These are phyloP conservation scores for Nomia melanderi DNA, from an alignment of 1,140 invertebrate species.

Conservation along the genomic window DNA sequence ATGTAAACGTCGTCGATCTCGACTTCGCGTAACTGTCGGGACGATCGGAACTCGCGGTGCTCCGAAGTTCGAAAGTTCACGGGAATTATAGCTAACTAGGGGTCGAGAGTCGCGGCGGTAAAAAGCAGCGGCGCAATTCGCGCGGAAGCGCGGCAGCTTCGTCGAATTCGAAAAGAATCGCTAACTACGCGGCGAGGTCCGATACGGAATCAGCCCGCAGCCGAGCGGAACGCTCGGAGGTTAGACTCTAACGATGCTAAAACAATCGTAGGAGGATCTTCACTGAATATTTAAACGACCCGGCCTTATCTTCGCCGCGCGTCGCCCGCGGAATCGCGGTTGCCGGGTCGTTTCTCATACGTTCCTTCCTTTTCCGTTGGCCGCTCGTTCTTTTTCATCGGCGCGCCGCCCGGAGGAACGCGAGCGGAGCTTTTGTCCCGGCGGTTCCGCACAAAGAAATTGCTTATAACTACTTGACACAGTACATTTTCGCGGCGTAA, in stretches of 20 bases:
- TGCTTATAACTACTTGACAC: constrained; percentile 11
- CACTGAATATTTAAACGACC: constrained; percentile 42
- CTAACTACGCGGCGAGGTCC: no score
- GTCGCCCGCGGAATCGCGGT: neutral
- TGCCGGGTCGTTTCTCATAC: constrained; percentile 40
- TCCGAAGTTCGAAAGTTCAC: no score
- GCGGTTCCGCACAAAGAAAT: neutral
- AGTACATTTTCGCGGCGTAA: neutral
- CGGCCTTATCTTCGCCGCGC: neutral
- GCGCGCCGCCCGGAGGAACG: neutral
- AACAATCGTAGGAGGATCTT: constrained; percentile 21
- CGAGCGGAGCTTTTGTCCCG: constrained; percentile 9
- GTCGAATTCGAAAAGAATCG: no score
- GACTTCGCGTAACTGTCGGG: no score
- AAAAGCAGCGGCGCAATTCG: no score
- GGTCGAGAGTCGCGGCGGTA: no score
- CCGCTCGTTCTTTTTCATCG: neutral
- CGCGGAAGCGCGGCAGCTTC: no score
- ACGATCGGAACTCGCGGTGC: no score
- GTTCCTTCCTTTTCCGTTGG: neutral
- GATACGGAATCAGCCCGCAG: no score
- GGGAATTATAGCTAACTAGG: no score
- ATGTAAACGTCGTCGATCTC: no score
- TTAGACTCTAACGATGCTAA: neutral
- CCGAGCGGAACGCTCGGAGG: neutral